Evolutionary conservation across 2,888 invertebrate species (phyloP).

Genomic region (Venusia cambrica): DNA sequence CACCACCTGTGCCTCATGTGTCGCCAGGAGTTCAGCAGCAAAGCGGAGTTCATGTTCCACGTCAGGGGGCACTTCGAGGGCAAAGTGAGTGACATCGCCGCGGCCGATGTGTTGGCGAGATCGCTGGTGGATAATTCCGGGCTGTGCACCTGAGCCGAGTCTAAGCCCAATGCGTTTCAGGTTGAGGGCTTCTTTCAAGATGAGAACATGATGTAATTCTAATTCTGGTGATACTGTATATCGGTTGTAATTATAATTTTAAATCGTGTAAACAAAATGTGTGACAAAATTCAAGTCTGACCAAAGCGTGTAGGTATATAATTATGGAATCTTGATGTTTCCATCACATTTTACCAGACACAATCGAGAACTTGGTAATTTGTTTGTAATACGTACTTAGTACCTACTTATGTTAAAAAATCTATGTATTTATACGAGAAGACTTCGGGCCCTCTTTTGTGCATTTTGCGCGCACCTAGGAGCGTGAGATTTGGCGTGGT

Average conservation of each 20-base stretch:
- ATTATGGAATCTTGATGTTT: too few relatives aligned
- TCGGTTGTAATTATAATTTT: constrained; percentile 18
- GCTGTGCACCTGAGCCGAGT: constrained; percentile 77
- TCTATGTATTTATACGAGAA: too few relatives aligned
- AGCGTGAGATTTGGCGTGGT: too few relatives aligned
- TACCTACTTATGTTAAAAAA: too few relatives aligned
- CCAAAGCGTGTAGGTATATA: neutral
- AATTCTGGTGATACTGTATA: constrained; percentile 28
- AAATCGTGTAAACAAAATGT: constrained; percentile 20
- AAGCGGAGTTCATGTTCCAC: constrained; percentile 86
- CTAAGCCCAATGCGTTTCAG: constrained; percentile 66
- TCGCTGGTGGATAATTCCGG: constrained; percentile 78
- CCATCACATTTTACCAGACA: too few relatives aligned
- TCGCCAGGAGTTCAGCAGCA: constrained; percentile 83
- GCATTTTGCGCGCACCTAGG: too few relatives aligned
- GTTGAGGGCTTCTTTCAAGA: constrained; percentile 69
- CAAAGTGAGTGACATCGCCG: constrained; percentile 75
- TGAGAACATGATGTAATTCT: constrained; percentile 73
- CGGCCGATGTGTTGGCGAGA: constrained; percentile 74
- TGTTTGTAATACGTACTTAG: too few relatives aligned
- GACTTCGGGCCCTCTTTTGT: too few relatives aligned
- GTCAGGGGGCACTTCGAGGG: constrained; percentile 84
- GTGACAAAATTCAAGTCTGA: constrained; percentile 8
- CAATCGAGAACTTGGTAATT: too few relatives aligned
- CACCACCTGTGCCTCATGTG: constrained; percentile 84